Base-by-base conservation (phyloP, 1,140 invertebrate species). In the Pseudomyrmex pallidus region DNA sequence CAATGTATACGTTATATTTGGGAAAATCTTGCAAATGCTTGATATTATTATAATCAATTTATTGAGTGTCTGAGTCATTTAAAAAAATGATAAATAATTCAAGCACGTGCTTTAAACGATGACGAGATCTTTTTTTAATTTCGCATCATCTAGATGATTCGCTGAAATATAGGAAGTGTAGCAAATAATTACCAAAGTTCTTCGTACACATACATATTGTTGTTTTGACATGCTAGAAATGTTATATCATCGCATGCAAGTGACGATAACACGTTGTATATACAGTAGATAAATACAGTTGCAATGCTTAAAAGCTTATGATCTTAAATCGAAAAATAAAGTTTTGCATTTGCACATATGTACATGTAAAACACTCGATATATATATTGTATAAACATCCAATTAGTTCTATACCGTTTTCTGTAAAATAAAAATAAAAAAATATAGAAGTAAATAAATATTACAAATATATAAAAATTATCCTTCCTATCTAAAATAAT, bases 21-120 rank as follows among this genome's bases (percentile, higher is more conserved):
- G 50, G 7, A 12, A 57, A 74, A 13, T 3, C 44, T 62, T 66
- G 22, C 22, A 3, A 20, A 1, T 9, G 22, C 20, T 63, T 35
- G 25, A 54, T 22, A 54, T 54, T 54, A 76, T 54, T n/a, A n/a
- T n/a, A n/a, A 67, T 78, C 54, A 15, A 59, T 59, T 20, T 59
- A 35, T 12, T 2, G 15, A 5, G n/a, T 50, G 5, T 2, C 4
- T 59, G n/a, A 72, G 22, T 80, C 54, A n/a, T 20, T 72, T 7
- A 10, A 52, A 35, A 80, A 72, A 63, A 78, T 9, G 22, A 57
- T 50, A 72, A 80, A 61, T 13, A 61, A 48, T 25, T 15, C 44
- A 5, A 13, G 12, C 2, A 17, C 10, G 1, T 17, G 12, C 17
- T 66, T n/a, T 2, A 15, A 72, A 61, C 22, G 2, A 70, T 61